Base-by-base conservation (phyloP, 2,797 vertebrate species). In the Ctenopoma multispine region DNA sequence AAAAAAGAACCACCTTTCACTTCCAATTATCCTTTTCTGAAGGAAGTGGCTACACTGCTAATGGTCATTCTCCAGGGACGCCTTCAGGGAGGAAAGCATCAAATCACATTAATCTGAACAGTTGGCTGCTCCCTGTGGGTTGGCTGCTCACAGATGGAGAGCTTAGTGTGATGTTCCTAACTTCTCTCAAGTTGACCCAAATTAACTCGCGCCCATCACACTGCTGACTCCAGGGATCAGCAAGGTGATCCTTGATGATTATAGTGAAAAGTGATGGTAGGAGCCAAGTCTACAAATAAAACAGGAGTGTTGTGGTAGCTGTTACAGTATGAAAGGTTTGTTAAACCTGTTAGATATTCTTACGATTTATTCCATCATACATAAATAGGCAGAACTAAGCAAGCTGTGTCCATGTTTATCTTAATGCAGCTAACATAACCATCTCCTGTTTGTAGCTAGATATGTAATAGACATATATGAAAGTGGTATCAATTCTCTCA, bases 21-120 rank as follows among this genome's bases (percentile, higher is more conserved):
- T 68, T 78, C 38, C 50, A 29, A 56, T 84, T 79, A 80, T 75
- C 55, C 59, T 61, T 23, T 62, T 72, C 29, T 74, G 46, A 77
- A 80, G 53, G 54, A 78, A 66, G 59, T 60, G 56, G 69, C 69
- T 72, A 17, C 29, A 59, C 43, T 67, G 72, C 70, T 81, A 86
- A 86, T 80, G 82, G 83, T 75, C 70, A 66, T 54, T 83, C 80
- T 87, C 77, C n/a, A 8, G 81, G 82, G 80, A 87, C 23, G 41
- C 81, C 51, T 54, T 60, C 62, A 56, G 63, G 46, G 69, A 80
- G 59, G 54, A 72, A 82, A 69, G 72, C 83, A 84, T 91, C 82
- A 81, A 64, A 82, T 84, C 81, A 68, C 73, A 80, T 90, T 87
- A 75, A 86, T 81, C 56, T 48, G 81, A 91, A 82, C 89, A 87